phyloP scores from a whole-genome alignment of 1,140 invertebrate species.

The Ceratosolen solmsi region DNA sequence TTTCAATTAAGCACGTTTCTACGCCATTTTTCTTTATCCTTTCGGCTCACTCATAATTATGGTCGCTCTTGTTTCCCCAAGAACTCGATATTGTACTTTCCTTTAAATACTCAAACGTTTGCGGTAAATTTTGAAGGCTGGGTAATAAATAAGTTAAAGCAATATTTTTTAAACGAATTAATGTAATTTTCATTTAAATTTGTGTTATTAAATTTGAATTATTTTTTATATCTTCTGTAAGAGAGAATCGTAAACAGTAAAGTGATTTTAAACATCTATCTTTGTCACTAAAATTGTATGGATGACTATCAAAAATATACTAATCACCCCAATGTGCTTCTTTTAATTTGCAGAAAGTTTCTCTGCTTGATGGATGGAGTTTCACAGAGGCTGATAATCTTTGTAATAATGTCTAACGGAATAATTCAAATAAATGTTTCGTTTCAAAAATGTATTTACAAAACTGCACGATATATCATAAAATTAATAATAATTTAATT shows the following conservation, averaged over 20 bases:
- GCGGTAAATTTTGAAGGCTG: too few relatives aligned
- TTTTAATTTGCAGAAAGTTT: neutral
- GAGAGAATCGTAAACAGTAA: neutral
- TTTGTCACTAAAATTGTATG: neutral
- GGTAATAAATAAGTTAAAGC: too few relatives aligned
- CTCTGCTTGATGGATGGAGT: neutral
- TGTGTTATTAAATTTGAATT: neutral
- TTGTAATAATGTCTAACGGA: too few relatives aligned
- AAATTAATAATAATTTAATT: too few relatives aligned
- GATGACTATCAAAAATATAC: neutral
- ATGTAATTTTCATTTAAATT: too few relatives aligned
- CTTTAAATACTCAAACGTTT: neutral
- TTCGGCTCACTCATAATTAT: neutral
- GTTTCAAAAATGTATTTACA: too few relatives aligned
- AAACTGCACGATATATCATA: too few relatives aligned
- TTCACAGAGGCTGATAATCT: too few relatives aligned
- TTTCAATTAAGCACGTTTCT: conserved; percentile 46
- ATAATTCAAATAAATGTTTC: too few relatives aligned
- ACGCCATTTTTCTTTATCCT: neutral
- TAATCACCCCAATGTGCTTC: neutral
- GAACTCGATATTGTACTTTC: neutral
- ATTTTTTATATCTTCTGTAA: neutral
- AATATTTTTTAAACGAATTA: too few relatives aligned
- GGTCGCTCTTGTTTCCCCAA: neutral
- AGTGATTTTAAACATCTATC: neutral